A percentile compares a stretch with the other conserved stretches of the same genome.
phyloP scores from a whole-genome alignment of 2,113 vertebrate genomes.

The Gobius niger region DNA sequence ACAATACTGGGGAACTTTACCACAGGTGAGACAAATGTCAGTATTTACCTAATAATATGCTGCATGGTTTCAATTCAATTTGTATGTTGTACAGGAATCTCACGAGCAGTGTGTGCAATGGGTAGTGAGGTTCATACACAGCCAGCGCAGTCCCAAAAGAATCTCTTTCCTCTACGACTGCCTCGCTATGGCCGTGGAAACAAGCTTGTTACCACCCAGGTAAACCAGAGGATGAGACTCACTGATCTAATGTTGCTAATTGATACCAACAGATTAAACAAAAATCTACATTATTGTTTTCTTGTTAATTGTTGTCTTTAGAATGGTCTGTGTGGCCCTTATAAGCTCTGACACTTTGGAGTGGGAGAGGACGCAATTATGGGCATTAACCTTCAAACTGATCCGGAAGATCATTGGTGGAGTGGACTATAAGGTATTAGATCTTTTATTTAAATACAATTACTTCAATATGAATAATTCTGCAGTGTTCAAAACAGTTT shows the following conservation, averaged over 20 bases:
- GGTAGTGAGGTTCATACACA: constrained; percentile 95
- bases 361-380: constrained; percentile 96
- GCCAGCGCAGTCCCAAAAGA: constrained; percentile 95
- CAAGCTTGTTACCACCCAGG: constrained; percentile 90
- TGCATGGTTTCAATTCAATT: not conserved
- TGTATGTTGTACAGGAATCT: constrained; percentile 82
- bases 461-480: not conserved
- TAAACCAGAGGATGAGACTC: constrained; percentile 44
- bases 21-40: constrained; percentile 78
- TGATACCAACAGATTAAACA: no score
- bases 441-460: not conserved
- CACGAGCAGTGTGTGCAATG: constrained; percentile 97
- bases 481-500: no score
- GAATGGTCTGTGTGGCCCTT: constrained; percentile 94
- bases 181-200: constrained; percentile 96
- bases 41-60: not conserved
- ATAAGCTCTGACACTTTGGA: constrained; percentile 92
- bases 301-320: constrained; percentile 42
- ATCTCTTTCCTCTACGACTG: constrained; percentile 98
- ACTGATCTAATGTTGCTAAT: no score
- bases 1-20: constrained; percentile 92
- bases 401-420: constrained; percentile 97
- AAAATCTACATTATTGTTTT: not conserved
- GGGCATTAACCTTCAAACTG: constrained; percentile 94
- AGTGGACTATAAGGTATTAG: constrained; percentile 94